These are phyloP conservation scores for Tetragonula clypearis DNA, from an alignment of 1,140 invertebrate genomes.

Conservation along the genomic window DNA sequence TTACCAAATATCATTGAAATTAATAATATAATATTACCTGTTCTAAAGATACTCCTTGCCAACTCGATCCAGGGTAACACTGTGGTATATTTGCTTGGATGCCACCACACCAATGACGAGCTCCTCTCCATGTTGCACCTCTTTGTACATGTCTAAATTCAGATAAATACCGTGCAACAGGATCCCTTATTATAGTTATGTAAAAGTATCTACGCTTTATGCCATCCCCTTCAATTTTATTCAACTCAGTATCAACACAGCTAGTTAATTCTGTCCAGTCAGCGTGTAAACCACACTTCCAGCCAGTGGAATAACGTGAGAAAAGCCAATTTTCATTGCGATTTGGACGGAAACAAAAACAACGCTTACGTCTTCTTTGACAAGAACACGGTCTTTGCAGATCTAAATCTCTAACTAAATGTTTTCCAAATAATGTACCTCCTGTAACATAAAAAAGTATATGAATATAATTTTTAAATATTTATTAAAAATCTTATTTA, in stretches of 20 bases:
- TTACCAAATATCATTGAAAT: background rate
- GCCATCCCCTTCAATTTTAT: constrained; percentile 91
- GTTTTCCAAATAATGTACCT: constrained; percentile 96
- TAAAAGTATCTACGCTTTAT: constrained; percentile 96
- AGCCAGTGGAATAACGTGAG: constrained; percentile 98
- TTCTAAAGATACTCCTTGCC: constrained; percentile 84
- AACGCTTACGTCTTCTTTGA: constrained; percentile 92
- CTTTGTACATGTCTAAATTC: constrained; percentile 98
- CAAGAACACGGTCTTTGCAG: constrained; percentile 93
- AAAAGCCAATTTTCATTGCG: constrained; percentile 98
- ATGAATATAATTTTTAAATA: background rate
- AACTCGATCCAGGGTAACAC: constrained; percentile 88
- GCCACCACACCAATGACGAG: constrained; percentile 94
- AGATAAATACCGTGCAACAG: constrained; percentile 94
- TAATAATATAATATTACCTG: constrained; percentile 67
- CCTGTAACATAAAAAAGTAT: constrained; percentile 78
- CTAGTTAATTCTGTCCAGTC: constrained; percentile 98
- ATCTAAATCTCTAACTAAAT: constrained; percentile 96
- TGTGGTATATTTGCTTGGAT: constrained; percentile 89
- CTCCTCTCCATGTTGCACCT: constrained; percentile 98
- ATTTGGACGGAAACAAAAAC: constrained; percentile 95
- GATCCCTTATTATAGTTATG: constrained; percentile 96
- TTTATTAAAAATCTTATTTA: background rate
- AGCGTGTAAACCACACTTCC: constrained; percentile 99
- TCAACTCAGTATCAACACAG: constrained; percentile 93